phyloP scores from a whole-genome alignment of 2,113 vertebrate species.

The Rhinolophus sinicus region DNA sequence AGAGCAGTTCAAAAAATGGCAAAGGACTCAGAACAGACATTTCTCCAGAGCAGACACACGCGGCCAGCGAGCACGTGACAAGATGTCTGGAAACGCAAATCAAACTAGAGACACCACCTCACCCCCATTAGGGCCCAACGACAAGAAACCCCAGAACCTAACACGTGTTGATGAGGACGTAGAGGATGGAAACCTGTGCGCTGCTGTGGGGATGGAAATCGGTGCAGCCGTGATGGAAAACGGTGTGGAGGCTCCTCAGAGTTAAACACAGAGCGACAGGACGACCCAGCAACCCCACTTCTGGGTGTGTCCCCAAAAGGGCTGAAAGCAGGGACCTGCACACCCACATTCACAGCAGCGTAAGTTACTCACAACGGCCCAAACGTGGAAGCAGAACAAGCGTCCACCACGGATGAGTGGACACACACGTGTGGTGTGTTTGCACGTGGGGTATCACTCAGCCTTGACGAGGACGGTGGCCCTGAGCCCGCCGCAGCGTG shows the following conservation, averaged over 20 bases:
- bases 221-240: fast-evolving
- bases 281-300: neutral
- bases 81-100: fast-evolving
- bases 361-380: neutral
- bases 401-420: fast-evolving
- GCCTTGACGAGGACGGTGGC: neutral
- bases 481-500: fast-evolving
- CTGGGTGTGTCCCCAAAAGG: fast-evolving
- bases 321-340: neutral
- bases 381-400: neutral
- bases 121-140: too few species aligned
- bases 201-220: fast-evolving
- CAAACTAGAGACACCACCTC: neutral
- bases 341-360: neutral
- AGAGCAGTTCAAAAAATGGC: neutral
- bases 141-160: too few species aligned
- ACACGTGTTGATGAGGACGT: neutral
- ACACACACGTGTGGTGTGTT: fast-evolving
- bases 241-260: fast-evolving
- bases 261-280: neutral
- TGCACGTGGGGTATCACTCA: fast-evolving
- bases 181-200: fast-evolving
- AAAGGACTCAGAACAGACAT: fast-evolving
- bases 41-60: fast-evolving
- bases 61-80: fast-evolving